phyloP scores from a whole-genome alignment of 2,888 invertebrate genomes.

The Buathra laborator region DNA sequence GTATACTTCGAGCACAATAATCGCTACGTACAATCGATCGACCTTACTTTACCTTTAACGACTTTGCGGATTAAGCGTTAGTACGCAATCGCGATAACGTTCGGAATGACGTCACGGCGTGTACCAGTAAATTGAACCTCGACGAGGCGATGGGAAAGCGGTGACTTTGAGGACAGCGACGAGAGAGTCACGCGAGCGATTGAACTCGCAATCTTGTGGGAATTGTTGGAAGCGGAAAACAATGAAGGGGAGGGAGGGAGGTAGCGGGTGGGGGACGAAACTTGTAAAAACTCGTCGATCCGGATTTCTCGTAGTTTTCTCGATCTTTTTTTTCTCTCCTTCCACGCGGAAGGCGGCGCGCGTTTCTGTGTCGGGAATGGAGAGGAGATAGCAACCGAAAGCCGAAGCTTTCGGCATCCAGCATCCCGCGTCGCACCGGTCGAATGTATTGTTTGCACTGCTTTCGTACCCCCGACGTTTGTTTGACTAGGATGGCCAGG shows the following conservation, averaged over 20 bases:
- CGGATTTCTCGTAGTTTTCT: constrained; percentile 23
- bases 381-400: constrained; percentile 13
- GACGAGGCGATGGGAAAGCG: constrained; percentile 10
- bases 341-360: constrained; percentile 1
- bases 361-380: neutral
- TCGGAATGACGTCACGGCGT: constrained; percentile 15
- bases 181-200: constrained; percentile 5
- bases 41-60: constrained; percentile 49
- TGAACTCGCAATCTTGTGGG: constrained; percentile 7
- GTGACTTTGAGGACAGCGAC: constrained; percentile 20
- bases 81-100: constrained; percentile 15
- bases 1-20: neutral
- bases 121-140: constrained; percentile 13
- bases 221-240: constrained; percentile 75
- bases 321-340: constrained; percentile 34
- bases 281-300: constrained; percentile 17
- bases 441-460: constrained; percentile 77
- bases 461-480: constrained; percentile 76
- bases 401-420: constrained; percentile 68
- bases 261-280: neutral
- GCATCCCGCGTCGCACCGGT: constrained; percentile 73
- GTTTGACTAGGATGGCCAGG: constrained; percentile 84
- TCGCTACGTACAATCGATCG: constrained; percentile 21
- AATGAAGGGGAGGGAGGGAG: constrained; percentile 48
- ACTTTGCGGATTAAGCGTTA: constrained; percentile 36